Evolutionary conservation across 2,888 invertebrate species (phyloP), one percentile per base, ranked within the genome.

Genomic region (Helobdella robusta): DNA sequence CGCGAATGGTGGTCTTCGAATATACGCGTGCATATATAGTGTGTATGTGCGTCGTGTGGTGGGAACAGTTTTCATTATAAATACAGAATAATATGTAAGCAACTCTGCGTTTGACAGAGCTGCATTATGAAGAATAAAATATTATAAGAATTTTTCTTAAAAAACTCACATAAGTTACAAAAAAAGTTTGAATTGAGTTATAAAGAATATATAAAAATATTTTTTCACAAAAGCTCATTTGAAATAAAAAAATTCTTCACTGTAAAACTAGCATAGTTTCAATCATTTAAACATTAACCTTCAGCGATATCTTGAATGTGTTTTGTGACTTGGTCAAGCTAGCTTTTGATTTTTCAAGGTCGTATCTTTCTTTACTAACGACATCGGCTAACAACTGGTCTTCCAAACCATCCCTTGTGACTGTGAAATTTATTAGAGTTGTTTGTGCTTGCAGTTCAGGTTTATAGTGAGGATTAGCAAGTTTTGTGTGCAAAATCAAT

Each of bases 361-460:
- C 95, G 0, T 94, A 94, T 73, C 94, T 84, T 81, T 95, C 95
- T 8, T 91, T 93, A 82, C 92, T 92, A 0, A 95, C 94, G 8
- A 56, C 64, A 50, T 56, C 93, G 20, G 93, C 94, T 66, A 95
- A 82, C 23, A 95, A 83, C 80, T 95, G 94, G 80, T 95, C 94
- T 82, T 94, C 94, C 58, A 95, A 82, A 8, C 94, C 95, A 77
- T 94, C 94, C 74, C 91, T 85, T 6, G 95, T 95, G 6, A 95
- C 95, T 11, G 94, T 94, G 76, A 95, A 95, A 81, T 95, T 94
- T 70, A 95, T 93, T 67, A 95, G 83, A 1, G 94, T 94, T 0
- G 92, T 91, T 82, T 95, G 94, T 18, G 95, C 95, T 81, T 95
- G 94, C 89, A 95, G 91, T 83, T 95, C 95, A 0, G 95, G 95